These are phyloP conservation scores for Aplodontia rufa DNA, from an alignment of 2,113 vertebrate genomes.

Conservation along the genomic window DNA sequence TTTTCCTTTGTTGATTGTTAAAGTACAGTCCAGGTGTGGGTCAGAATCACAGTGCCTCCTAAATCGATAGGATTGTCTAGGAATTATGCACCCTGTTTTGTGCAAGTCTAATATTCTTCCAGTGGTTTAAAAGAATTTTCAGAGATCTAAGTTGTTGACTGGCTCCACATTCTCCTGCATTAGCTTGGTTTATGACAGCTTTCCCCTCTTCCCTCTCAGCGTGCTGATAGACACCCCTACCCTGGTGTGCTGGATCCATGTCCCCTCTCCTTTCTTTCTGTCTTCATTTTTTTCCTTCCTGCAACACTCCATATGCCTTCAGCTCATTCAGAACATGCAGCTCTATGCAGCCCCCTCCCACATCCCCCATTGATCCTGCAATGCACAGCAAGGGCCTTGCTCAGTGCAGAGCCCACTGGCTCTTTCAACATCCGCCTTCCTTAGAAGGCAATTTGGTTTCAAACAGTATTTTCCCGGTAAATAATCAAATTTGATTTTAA, in stretches of 20 bases:
- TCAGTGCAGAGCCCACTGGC: background rate
- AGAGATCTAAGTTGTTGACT: background rate
- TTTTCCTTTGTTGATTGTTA: background rate
- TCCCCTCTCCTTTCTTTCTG: background rate
- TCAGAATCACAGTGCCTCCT: background rate
- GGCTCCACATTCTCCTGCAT: background rate
- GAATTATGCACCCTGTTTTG: background rate
- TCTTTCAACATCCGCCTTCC: background rate
- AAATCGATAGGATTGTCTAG: background rate
- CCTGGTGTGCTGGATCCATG: accelerated
- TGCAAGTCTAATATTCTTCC: background rate
- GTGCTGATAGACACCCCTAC: background rate
- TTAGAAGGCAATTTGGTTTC: background rate
- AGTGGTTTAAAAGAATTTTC: background rate
- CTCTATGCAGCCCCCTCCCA: background rate
- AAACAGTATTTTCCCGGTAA: background rate
- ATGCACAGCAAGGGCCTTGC: background rate
- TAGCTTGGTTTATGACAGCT: background rate
- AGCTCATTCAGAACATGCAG: background rate
- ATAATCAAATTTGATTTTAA: background rate
- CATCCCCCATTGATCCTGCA: background rate
- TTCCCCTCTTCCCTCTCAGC: background rate
- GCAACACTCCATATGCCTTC: background rate
- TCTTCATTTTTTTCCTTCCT: background rate
- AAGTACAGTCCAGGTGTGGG: background rate